Conservation (phyloP, 2,888 invertebrate genomes). For the Ferrisia virgata region DNA sequence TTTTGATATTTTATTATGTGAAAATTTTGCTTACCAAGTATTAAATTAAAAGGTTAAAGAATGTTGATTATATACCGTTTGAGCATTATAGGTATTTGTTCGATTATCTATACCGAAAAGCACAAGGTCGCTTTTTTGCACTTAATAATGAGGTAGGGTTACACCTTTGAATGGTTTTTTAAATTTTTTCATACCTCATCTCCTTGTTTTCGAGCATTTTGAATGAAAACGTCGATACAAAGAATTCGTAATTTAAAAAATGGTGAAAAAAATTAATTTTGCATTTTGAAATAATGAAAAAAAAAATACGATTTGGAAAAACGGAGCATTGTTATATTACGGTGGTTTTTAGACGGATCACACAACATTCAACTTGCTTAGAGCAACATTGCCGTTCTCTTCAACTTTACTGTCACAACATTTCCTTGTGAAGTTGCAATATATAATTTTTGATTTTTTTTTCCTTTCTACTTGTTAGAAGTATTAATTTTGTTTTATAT, state of each 20-base stretch:
- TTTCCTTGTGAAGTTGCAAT: too few relatives aligned
- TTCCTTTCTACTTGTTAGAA: background rate
- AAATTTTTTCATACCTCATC: background rate
- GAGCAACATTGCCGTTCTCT: too few relatives aligned
- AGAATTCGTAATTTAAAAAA: background rate
- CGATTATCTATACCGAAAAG: background rate
- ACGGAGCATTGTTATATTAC: background rate
- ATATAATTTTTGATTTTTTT: background rate
- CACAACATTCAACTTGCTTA: background rate
- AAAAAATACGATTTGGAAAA: background rate
- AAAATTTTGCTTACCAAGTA: background rate
- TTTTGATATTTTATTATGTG: constrained; percentile 21
- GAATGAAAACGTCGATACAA: background rate
- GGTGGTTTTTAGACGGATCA: background rate
- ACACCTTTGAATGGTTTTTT: background rate
- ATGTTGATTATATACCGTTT: background rate
- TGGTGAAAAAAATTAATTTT: background rate
- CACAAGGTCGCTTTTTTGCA: constrained; percentile 15
- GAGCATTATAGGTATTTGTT: background rate
- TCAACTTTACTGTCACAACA: background rate
- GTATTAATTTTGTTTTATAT: background rate
- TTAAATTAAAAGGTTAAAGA: background rate
- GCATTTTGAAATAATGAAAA: background rate
- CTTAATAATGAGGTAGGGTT: background rate
- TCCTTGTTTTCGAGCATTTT: background rate